phyloP scores from a whole-genome alignment of 2,888 invertebrate genomes.

The Pristionchus exspectatus region DNA sequence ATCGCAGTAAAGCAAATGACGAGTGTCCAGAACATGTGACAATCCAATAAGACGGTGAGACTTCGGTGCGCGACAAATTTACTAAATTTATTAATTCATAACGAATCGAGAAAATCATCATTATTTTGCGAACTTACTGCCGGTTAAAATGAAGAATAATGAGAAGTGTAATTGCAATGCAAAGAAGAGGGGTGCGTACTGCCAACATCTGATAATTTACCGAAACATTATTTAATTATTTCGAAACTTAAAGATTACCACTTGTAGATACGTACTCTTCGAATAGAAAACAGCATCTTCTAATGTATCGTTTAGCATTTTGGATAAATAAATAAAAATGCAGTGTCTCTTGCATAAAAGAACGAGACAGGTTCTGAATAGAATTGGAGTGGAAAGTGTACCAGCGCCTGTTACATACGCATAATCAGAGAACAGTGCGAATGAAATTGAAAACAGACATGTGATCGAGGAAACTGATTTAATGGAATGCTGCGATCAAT shows the following conservation, averaged over 20 bases:
- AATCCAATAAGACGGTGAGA: not conserved
- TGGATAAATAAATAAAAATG: not conserved
- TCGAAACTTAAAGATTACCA: not conserved
- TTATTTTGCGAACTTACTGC: not conserved
- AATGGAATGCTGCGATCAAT: no score
- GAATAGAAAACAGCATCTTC: not conserved
- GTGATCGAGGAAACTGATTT: no score
- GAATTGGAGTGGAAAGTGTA: no score
- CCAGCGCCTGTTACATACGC: no score
- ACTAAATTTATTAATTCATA: not conserved
- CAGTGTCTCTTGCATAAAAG: no score
- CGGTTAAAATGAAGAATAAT: not conserved
- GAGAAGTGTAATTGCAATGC: not conserved
- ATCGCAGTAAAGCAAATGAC: not conserved
- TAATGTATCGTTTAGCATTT: not conserved
- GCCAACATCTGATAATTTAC: not conserved
- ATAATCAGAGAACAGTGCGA: no score
- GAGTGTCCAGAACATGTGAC: constrained; percentile 26
- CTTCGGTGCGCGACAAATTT: constrained; percentile 29
- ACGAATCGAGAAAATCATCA: not conserved
- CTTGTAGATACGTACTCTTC: not conserved
- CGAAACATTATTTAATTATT: not conserved
- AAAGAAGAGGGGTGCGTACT: not conserved
- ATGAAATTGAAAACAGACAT: no score
- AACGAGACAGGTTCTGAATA: no score